A percentile compares a stretch with the other conserved stretches of the same genome.
These are phyloP conservation scores for Hemitrygon akajei DNA, from an alignment of 2,797 vertebrate genomes.

Conservation along the genomic window DNA sequence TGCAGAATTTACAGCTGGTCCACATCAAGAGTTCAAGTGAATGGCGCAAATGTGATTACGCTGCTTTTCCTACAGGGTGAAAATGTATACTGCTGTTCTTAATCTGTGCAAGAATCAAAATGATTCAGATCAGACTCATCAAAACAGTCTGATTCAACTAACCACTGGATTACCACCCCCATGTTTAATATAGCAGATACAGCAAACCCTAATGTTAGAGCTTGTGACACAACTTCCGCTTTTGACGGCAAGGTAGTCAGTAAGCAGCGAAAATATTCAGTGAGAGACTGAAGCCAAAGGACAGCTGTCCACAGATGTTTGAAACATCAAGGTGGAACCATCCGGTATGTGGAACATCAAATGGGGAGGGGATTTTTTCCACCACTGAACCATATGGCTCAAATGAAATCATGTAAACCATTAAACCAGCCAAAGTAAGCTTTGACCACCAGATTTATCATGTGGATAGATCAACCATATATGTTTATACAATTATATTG, in stretches of 20 bases:
- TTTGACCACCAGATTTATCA: not conserved
- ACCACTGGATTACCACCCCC: conserved; percentile 26
- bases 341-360: not conserved
- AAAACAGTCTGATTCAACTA: conserved; percentile 30
- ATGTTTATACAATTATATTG: not conserved
- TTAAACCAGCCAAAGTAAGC: not conserved
- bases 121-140: conserved; percentile 32
- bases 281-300: not conserved
- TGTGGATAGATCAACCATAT: too few species aligned
- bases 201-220: conserved; percentile 22
- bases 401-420: not conserved
- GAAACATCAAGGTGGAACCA: too few species aligned
- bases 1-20: conserved; percentile 13
- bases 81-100: conserved; percentile 21
- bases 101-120: conserved; percentile 16
- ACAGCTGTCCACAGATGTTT: not conserved
- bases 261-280: not conserved
- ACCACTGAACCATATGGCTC: not conserved
- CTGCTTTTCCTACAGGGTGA: conserved; percentile 23
- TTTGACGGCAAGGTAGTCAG: not conserved
- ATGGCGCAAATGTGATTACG: conserved; percentile 7
- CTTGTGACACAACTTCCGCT: not conserved
- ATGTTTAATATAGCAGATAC: conserved; percentile 25
- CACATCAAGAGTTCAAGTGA: conserved; percentile 11
- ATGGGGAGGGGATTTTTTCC: not conserved